These are phyloP conservation scores for Cottus gobio DNA, from an alignment of 2,113 vertebrate species.

Conservation along the genomic window DNA sequence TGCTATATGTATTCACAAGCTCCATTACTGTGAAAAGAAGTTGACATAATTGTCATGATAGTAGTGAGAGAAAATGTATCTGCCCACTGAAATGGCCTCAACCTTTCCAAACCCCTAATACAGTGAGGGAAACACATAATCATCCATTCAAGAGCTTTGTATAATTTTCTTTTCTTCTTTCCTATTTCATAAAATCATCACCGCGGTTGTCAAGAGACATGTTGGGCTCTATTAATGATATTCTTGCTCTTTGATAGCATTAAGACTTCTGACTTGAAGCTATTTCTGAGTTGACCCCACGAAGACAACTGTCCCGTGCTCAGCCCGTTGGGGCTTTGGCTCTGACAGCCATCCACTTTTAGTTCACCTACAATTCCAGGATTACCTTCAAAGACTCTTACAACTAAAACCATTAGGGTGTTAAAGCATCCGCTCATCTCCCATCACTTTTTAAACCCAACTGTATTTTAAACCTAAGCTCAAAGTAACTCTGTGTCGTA, in stretches of 20 bases:
- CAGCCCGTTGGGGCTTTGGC: not conserved
- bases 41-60: not conserved
- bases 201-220: not conserved
- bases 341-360: conserved; percentile 5
- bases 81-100: not conserved
- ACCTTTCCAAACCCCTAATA: not conserved
- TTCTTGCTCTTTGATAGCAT: not conserved
- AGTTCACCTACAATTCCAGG: conserved; percentile 27
- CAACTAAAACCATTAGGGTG: conserved; percentile 73
- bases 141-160: not conserved
- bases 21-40: not conserved
- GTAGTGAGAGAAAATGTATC: not conserved
- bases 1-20: not conserved
- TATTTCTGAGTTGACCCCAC: not conserved
- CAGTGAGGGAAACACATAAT: not conserved
- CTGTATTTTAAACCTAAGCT: conserved; percentile 47
- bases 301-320: not conserved
- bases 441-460: conserved; percentile 35
- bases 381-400: conserved; percentile 76
- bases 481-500: conserved; percentile 29
- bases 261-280: not conserved
- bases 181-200: not conserved
- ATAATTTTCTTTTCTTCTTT: not conserved
- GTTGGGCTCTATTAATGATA: not conserved
- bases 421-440: conserved; percentile 38